Percentiles rank a stretch among this genome's conserved stretches.
Evolutionary conservation across 1,140 invertebrate genomes (phyloP).

Genomic region (Pantala flavescens): DNA sequence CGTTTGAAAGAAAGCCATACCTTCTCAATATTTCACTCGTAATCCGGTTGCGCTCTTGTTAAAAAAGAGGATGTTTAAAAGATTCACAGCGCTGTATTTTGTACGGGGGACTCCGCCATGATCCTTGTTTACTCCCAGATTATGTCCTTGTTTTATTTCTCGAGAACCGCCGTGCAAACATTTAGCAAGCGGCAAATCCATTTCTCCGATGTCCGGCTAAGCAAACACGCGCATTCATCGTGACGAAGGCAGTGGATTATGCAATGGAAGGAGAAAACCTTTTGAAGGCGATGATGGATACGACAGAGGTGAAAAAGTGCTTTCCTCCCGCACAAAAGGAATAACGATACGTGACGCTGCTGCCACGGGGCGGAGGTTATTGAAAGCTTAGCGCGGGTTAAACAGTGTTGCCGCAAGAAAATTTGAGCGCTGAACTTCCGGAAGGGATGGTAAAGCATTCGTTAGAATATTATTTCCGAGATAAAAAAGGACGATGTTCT

Average conservation of each 20-base stretch:
- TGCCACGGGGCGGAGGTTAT: no score
- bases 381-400: no score
- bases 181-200: background rate
- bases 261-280: background rate
- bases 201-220: background rate
- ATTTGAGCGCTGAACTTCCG: no score
- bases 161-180: background rate
- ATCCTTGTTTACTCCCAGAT: background rate
- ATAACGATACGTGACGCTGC: no score
- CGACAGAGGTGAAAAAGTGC: background rate
- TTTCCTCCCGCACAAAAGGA: no score
- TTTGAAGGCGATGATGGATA: slow-evolving; percentile 9
- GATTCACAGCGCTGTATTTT: background rate
- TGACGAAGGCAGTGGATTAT: background rate
- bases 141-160: background rate
- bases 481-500: no score
- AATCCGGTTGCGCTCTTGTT: no score
- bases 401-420: no score
- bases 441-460: no score
- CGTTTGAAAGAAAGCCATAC: no score
- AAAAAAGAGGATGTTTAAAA: background rate
- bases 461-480: no score
- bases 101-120: background rate
- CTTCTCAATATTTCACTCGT: no score
- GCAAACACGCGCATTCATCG: background rate